These are phyloP conservation scores for Drosophila nr. medialis DNA, from an alignment of 2,888 invertebrate species.

Conservation along the genomic window DNA sequence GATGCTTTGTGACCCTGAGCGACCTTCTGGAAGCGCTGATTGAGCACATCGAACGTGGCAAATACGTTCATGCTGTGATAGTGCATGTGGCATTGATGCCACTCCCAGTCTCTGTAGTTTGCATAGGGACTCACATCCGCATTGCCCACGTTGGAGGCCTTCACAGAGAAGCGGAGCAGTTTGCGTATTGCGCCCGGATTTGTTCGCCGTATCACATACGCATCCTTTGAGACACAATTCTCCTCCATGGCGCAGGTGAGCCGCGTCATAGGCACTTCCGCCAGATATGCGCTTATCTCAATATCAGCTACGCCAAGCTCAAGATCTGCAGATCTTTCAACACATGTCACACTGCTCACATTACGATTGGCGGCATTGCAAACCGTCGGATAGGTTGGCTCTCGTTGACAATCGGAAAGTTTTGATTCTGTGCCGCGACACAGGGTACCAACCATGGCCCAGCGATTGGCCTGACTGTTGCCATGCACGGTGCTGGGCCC, in stretches of 20 bases:
- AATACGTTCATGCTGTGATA: constrained; percentile 81
- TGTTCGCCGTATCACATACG: constrained; percentile 70
- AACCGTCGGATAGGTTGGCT: constrained; percentile 61
- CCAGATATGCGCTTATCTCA: constrained; percentile 62
- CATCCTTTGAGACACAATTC: constrained; percentile 76
- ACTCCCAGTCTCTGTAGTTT: constrained; percentile 79
- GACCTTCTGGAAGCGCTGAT: constrained; percentile 68
- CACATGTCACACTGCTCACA: constrained; percentile 76
- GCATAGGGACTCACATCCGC: constrained; percentile 81
- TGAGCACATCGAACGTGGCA: constrained; percentile 79
- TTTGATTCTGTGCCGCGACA: constrained; percentile 75
- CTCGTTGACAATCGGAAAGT: constrained; percentile 72
- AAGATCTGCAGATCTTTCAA: constrained; percentile 67
- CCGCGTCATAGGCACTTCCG: constrained; percentile 69
- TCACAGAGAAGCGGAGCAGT: constrained; percentile 77
- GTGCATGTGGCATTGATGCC: constrained; percentile 81
- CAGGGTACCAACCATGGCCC: constrained; percentile 76
- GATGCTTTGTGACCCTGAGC: constrained; percentile 82
- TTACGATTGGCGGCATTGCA: constrained; percentile 68
- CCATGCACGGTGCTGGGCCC: constrained; percentile 70
- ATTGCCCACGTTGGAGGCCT: constrained; percentile 78
- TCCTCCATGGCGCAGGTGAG: constrained; percentile 82
- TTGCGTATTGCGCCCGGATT: constrained; percentile 69
- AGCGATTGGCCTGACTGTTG: constrained; percentile 54
- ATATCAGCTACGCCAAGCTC: constrained; percentile 73